These are phyloP conservation scores for Leptopilina myrica DNA, from an alignment of 2,888 invertebrate genomes.

Conservation along the genomic window DNA sequence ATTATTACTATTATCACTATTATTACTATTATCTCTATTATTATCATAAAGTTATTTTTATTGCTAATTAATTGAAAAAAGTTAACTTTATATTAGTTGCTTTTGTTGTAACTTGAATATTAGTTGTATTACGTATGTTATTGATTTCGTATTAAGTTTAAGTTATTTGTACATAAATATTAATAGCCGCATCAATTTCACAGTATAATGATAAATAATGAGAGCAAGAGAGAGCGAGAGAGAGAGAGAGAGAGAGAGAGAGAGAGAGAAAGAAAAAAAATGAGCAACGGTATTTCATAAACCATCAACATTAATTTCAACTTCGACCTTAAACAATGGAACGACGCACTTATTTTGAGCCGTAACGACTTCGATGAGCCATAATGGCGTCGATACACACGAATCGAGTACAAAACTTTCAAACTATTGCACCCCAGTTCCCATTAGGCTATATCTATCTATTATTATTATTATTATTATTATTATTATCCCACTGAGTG, in stretches of 20 bases:
- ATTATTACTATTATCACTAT: too few species aligned
- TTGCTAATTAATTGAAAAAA: too few species aligned
- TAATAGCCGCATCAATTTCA: slow-evolving; percentile 4
- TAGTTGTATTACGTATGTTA: not conserved
- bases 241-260: too few species aligned
- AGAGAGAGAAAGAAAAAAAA: not conserved
- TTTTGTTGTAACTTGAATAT: too few species aligned
- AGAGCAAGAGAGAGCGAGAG: not conserved
- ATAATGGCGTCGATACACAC: slow-evolving; percentile 9
- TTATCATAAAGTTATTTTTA: too few species aligned
- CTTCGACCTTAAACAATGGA: slow-evolving; percentile 13
- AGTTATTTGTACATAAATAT: not conserved
- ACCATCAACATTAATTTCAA: slow-evolving; percentile 25
- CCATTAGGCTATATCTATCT: slow-evolving; percentile 1
- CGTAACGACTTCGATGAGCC: slow-evolving; percentile 23
- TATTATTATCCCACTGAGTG: slow-evolving; percentile 23
- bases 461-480: too few species aligned
- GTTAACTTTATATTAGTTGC: too few species aligned
- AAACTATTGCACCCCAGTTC: slow-evolving; percentile 27
- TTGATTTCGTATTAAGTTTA: too few species aligned
- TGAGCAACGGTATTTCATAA: slow-evolving; percentile 20
- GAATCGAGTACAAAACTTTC: slow-evolving; percentile 29
- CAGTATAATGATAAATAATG: slow-evolving; percentile 20
- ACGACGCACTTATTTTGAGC: slow-evolving; percentile 33
- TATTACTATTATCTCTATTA: too few species aligned